A percentile compares a stretch with the other conserved stretches of the same genome.
Conservation (phyloP, 2,113 vertebrate genomes). For the Prunella himalayana region DNA sequence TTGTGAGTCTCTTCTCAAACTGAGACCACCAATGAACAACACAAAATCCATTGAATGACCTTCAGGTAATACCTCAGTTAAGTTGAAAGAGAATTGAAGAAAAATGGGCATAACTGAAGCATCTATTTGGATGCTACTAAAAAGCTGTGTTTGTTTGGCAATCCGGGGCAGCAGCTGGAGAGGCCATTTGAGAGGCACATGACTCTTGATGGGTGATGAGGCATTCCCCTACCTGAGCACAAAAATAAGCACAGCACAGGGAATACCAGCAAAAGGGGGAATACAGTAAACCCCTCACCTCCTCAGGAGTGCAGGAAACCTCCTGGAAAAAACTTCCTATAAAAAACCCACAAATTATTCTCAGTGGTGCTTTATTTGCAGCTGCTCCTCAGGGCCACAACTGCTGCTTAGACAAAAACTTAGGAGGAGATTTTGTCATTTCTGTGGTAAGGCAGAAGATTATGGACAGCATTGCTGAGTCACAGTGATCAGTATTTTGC, state of each 20-base stretch:
- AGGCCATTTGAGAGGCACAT: not conserved
- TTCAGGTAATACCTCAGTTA: not conserved
- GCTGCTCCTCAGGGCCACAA: not conserved
- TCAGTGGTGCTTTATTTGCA: not conserved
- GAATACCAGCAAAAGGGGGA: not conserved
- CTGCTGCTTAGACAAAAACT: not conserved
- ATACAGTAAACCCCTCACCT: not conserved
- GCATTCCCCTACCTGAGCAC: not conserved
- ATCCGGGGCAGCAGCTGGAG: not conserved
- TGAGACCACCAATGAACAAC: not conserved
- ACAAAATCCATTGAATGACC: not conserved
- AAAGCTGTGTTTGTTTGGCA: not conserved
- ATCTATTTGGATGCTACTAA: not conserved
- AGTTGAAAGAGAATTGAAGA: not conserved
- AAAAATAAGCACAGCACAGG: not conserved
- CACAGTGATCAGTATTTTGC: not conserved
- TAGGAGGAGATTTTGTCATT: not conserved
- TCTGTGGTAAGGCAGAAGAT: not conserved
- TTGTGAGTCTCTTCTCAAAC: not conserved
- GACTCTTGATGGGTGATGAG: not conserved
- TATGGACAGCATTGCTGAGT: not conserved
- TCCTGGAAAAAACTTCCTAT: not conserved
- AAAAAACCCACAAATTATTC: not conserved
- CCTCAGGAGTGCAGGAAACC: not conserved
- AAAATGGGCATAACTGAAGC: not conserved